Evolutionary conservation across 2,113 vertebrate genomes (phyloP).

Genomic region (Oreotragus oreotragus): DNA sequence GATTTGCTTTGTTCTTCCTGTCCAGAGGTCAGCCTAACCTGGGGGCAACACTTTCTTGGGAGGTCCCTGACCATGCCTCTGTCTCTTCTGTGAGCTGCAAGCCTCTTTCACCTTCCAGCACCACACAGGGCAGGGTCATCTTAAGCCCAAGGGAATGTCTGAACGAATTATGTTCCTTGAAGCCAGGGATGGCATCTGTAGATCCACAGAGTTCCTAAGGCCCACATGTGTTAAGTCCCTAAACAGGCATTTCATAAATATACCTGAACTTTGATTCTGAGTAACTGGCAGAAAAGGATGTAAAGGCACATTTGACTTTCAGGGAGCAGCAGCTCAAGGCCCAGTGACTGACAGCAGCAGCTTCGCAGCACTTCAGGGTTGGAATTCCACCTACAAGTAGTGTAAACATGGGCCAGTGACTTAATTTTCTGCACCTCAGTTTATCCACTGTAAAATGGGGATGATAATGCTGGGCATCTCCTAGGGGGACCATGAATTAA

Average conservation of each 20-base stretch:
- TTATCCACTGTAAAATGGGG: neutral
- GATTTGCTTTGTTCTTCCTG: neutral
- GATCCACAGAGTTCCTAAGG: neutral
- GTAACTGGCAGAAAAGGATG: neutral
- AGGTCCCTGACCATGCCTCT: neutral
- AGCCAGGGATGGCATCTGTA: neutral
- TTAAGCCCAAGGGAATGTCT: neutral
- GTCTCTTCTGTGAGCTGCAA: neutral
- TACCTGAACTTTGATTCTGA: neutral
- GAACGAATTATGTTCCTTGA: neutral
- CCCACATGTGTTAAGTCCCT: neutral
- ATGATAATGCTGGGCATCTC: accelerated
- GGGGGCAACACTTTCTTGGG: neutral
- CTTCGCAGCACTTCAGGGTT: neutral
- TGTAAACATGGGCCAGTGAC: neutral
- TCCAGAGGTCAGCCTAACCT: neutral
- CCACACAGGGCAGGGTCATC: neutral
- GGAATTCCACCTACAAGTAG: neutral
- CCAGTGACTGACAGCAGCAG: neutral
- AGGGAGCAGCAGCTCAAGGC: neutral
- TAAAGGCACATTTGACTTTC: neutral
- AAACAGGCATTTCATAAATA: neutral
- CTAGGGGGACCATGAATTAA: neutral
- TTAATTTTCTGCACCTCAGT: neutral
- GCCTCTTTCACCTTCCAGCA: neutral